Evolutionary conservation across 2,797 vertebrate species (phyloP), one percentile per base, ranked within the genome.

Genomic region (Rallus crepitans): DNA sequence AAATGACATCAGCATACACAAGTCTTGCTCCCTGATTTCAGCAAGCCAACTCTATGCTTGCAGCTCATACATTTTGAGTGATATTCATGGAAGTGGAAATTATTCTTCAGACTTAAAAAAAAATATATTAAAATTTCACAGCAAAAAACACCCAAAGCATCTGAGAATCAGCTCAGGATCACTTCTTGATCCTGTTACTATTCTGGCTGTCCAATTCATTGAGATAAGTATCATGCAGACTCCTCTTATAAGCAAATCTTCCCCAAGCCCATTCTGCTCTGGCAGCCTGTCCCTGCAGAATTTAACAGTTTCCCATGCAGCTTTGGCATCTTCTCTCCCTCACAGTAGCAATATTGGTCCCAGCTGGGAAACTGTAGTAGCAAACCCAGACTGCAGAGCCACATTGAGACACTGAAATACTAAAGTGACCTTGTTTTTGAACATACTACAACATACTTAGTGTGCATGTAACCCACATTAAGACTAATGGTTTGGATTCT

Each of bases 1-100:
- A 94, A 90, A 82, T 50, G 70, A 73, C 18, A 45, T 28, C 53
- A 86, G 31, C 59, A 52, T 28, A 73, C 6, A 55, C 28, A 45
- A n/a, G 48, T 70, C 25, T 6, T n/a, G 15, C 39, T 75, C 71
- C 52, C 88, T 33, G 45, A 68, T 60, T 87, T 77, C 73, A 88
- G 25, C 15, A 70, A 84, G 59, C 17, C 70, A 87, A 27, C 15
- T 53, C 42, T 24, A 1, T 7, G n/a, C 53, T 93, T 57, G 11
- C 45, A 84, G 66, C 64, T 94, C 59, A 61, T n/a, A 80, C 18
- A 53, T 80, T 90, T 37, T 53, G 31, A 90, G 71, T 64, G 68
- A 79, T 87, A 91, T 27, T 93, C 40, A 87, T 47, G 56, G 56
- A 90, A 82, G 87, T 40, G 30, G 47, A 95, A 90, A 92, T 90